These are phyloP conservation scores for Leptoclinus maculatus DNA, from an alignment of 2,797 vertebrate genomes.

Conservation along the genomic window DNA sequence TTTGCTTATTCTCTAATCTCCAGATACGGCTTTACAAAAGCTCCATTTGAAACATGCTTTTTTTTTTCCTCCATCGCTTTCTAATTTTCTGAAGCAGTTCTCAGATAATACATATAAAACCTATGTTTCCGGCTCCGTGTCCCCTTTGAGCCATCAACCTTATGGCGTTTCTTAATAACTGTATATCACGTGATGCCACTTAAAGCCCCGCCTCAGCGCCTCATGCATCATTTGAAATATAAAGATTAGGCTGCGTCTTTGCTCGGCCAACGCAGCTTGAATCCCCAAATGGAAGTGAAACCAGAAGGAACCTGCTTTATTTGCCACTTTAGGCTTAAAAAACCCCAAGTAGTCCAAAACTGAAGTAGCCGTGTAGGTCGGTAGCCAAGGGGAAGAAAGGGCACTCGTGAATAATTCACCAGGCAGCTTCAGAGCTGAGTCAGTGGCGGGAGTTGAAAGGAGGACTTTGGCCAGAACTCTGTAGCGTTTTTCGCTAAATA, in stretches of 20 bases:
- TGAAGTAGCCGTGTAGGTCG: constrained; percentile 45
- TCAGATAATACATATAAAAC: constrained; percentile 7
- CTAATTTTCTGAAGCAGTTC: constrained; percentile 19
- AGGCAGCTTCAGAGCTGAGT: constrained; percentile 45
- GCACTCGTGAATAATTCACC: constrained; percentile 70
- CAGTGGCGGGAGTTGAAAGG: constrained; percentile 51
- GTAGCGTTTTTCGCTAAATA: constrained; percentile 63
- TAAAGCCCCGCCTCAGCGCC: neutral
- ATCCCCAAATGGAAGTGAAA: constrained; percentile 26
- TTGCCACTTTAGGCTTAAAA: constrained; percentile 51
- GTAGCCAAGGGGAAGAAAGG: constrained; percentile 48
- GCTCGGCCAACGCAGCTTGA: constrained; percentile 23
- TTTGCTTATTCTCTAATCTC: constrained; percentile 46
- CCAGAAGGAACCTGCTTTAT: constrained; percentile 49
- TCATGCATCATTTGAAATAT: constrained; percentile 19
- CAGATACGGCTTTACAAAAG: constrained; percentile 31
- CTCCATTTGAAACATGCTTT: constrained; percentile 28
- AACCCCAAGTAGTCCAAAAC: constrained; percentile 48
- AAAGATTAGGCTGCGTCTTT: constrained; percentile 24
- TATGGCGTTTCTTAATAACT: neutral
- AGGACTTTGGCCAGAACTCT: constrained; percentile 53
- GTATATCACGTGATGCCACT: neutral
- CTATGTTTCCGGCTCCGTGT: neutral
- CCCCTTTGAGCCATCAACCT: constrained; percentile 3
- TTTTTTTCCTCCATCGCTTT: constrained; percentile 2